Evolutionary conservation across 2,113 vertebrate species (phyloP).

Genomic region (Octodon degus): DNA sequence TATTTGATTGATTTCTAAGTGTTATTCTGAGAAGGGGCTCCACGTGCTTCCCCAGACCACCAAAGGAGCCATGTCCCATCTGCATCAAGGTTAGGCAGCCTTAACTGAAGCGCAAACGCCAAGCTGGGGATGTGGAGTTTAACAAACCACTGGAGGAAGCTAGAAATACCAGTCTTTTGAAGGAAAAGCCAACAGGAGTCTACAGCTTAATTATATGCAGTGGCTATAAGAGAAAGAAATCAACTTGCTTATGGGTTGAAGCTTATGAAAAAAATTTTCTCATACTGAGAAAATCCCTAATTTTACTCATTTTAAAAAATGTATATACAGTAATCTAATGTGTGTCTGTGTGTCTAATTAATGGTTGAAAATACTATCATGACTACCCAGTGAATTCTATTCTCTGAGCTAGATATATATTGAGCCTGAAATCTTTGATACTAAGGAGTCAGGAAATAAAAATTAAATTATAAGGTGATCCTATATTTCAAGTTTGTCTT

Average conservation of each 20-base stretch:
- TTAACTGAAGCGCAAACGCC: neutral
- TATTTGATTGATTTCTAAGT: neutral
- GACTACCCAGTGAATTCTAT: neutral
- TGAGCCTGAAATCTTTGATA: constrained; percentile 33
- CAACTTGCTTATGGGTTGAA: neutral
- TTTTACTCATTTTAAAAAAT: neutral
- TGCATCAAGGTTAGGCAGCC: neutral
- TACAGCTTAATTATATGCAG: neutral
- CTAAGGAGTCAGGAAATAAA: constrained; percentile 30
- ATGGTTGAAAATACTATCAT: neutral
- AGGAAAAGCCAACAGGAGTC: neutral
- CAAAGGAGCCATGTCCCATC: neutral
- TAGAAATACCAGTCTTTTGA: neutral
- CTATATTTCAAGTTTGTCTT: constrained; percentile 55
- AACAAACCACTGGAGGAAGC: neutral
- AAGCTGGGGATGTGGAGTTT: neutral
- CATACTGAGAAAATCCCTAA: neutral
- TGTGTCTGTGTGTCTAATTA: constrained; percentile 5
- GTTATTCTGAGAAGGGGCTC: neutral
- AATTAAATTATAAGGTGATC: constrained; percentile 34
- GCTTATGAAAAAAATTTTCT: neutral
- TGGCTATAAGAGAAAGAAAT: neutral
- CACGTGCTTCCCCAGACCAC: neutral
- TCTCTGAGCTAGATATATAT: neutral
- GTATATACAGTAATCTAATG: neutral